These are phyloP conservation scores for Kryptopterus vitreolus DNA, from an alignment of 2,797 vertebrate species.

Conservation along the genomic window DNA sequence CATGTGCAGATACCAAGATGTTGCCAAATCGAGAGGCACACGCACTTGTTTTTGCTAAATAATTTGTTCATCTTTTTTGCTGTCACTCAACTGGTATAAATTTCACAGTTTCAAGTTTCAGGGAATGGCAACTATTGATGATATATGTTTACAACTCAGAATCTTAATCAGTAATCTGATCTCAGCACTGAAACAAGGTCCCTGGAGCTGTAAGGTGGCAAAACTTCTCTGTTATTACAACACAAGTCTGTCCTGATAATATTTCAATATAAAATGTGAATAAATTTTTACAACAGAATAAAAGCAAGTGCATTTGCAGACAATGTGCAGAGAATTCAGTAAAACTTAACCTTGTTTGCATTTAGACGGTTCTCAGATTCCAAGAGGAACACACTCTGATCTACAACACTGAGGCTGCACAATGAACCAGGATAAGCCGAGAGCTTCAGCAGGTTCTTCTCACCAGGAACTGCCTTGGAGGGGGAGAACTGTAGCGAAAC, in stretches of 20 bases:
- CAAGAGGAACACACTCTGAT: constrained; percentile 80
- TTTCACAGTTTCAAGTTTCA: background rate
- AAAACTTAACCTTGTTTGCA: constrained; percentile 53
- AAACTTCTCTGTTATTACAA: background rate
- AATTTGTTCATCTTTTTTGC: background rate
- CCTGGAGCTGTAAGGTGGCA: background rate
- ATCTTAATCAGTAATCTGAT: background rate
- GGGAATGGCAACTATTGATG: background rate
- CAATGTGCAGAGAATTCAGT: background rate
- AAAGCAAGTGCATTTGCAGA: no score
- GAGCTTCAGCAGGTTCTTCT: constrained; percentile 66
- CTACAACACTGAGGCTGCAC: constrained; percentile 80
- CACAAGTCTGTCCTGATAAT: no score
- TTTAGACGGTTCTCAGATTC: constrained; percentile 72
- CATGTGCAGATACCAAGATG: background rate
- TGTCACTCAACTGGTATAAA: background rate
- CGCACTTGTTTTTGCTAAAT: background rate
- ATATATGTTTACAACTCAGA: background rate
- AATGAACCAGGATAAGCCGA: constrained; percentile 72
- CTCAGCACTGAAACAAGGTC: background rate
- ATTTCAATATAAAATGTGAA: no score
- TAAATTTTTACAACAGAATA: no score
- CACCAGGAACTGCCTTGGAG: constrained; percentile 71
- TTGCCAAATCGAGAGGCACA: background rate
- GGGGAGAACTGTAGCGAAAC: constrained; percentile 75